These are phyloP conservation scores for Cardinalis cardinalis DNA, from an alignment of 2,113 vertebrate genomes.

Conservation along the genomic window DNA sequence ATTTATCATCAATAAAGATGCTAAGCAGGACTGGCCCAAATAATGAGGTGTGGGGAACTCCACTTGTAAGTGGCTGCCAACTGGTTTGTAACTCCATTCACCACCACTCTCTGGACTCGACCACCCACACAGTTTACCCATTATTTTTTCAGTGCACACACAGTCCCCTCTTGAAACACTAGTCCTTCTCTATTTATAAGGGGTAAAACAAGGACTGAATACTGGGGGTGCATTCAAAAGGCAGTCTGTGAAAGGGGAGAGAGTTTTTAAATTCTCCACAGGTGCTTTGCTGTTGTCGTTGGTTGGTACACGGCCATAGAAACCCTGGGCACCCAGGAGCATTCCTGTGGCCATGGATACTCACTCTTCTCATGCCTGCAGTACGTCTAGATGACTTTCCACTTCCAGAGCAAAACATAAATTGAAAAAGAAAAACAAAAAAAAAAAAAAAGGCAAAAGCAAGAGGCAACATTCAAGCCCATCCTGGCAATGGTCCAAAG, in stretches of 20 bases:
- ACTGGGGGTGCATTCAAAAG: neutral
- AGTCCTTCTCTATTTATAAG: neutral
- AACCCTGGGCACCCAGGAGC: neutral
- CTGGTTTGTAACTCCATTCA: neutral
- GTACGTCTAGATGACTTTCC: neutral
- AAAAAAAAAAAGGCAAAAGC: neutral
- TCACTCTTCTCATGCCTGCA: neutral
- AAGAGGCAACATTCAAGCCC: neutral
- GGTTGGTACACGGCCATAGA: neutral
- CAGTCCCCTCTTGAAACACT: neutral
- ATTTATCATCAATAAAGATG: neutral
- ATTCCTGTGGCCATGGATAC: neutral
- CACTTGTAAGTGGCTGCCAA: accelerated
- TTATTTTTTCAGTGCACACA: neutral
- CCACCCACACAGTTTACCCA: neutral
- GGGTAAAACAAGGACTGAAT: neutral
- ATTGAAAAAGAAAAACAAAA: neutral
- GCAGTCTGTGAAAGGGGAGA: neutral
- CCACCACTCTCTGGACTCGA: neutral
- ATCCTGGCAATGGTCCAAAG: neutral
- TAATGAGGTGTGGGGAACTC: neutral
- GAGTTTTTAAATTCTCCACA: neutral
- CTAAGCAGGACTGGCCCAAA: neutral
- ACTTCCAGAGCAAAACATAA: neutral
- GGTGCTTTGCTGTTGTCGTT: neutral